Evolutionary conservation across 2,888 invertebrate genomes (phyloP).

Genomic region (Thymelicus sylvestris): DNA sequence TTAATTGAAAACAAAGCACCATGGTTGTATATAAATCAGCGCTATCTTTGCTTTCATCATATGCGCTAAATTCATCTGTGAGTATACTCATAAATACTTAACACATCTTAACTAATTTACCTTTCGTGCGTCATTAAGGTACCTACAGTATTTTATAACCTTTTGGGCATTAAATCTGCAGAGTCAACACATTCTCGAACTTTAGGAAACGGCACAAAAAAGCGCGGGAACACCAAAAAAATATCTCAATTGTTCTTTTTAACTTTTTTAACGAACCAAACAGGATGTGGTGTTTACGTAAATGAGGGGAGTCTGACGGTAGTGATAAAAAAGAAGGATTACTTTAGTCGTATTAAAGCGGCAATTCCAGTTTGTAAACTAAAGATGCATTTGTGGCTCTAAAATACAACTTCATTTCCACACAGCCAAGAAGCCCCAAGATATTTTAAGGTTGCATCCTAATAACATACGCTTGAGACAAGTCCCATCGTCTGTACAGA

Average conservation of each 20-base stretch:
- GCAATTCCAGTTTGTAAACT: neutral
- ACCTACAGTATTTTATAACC: too few relatives aligned
- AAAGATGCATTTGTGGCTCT: too few relatives aligned
- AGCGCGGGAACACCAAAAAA: slow-evolving; percentile 18
- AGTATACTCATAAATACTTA: too few relatives aligned
- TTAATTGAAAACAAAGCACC: too few relatives aligned
- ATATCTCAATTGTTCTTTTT: slow-evolving; percentile 15
- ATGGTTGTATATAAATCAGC: too few relatives aligned
- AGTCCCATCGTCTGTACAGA: neutral
- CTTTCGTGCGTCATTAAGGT: too few relatives aligned
- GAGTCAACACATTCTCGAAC: neutral
- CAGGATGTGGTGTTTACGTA: slow-evolving; percentile 17
- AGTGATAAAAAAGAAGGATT: neutral
- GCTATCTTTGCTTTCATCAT: too few relatives aligned
- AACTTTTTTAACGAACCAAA: slow-evolving; percentile 18
- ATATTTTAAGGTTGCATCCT: neutral
- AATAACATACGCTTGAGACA: slow-evolving; percentile 18
- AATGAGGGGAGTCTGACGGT: slow-evolving; percentile 8
- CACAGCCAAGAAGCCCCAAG: neutral
- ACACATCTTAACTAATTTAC: too few relatives aligned
- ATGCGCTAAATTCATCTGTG: too few relatives aligned
- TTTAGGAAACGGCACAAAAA: neutral
- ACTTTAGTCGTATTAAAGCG: neutral
- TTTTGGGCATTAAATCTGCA: too few relatives aligned
- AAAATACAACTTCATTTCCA: neutral